These are phyloP conservation scores for Pionites leucogaster DNA, from an alignment of 2,113 vertebrate species.

Conservation along the genomic window DNA sequence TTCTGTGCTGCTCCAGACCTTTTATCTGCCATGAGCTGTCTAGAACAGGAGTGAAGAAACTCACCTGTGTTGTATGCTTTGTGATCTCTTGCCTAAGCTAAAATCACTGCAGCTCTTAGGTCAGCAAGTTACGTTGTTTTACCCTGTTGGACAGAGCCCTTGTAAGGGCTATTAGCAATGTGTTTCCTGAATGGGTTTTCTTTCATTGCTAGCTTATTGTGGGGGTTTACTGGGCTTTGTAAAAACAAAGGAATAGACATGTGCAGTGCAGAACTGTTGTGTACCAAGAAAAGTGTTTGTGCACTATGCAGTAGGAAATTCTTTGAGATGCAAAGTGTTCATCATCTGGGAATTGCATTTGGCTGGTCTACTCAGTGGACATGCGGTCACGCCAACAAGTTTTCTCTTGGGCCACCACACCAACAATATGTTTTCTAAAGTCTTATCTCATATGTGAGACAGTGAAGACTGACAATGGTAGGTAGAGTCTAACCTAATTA, in stretches of 20 bases:
- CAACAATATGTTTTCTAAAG: neutral
- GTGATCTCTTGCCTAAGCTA: neutral
- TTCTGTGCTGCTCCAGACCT: neutral
- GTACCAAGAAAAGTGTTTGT: neutral
- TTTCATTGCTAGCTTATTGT: neutral
- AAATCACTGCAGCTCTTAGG: neutral
- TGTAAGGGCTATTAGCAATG: neutral
- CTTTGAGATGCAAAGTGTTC: neutral
- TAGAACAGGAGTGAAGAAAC: neutral
- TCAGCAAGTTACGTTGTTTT: neutral
- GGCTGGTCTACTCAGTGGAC: neutral
- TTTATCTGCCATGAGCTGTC: neutral
- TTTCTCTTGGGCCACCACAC: neutral
- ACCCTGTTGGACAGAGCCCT: neutral
- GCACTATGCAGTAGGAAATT: neutral
- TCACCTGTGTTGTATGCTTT: neutral
- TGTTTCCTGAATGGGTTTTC: neutral
- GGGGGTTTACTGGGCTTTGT: neutral
- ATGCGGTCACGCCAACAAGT: neutral
- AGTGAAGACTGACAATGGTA: neutral
- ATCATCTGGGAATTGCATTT: neutral
- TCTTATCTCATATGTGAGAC: neutral
- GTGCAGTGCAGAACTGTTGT: neutral
- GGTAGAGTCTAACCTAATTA: neutral
- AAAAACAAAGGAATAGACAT: neutral